A percentile compares a stretch with the other conserved stretches of the same genome.
phyloP scores from a whole-genome alignment of 2,888 invertebrate genomes.

The Xylocampa areola region DNA sequence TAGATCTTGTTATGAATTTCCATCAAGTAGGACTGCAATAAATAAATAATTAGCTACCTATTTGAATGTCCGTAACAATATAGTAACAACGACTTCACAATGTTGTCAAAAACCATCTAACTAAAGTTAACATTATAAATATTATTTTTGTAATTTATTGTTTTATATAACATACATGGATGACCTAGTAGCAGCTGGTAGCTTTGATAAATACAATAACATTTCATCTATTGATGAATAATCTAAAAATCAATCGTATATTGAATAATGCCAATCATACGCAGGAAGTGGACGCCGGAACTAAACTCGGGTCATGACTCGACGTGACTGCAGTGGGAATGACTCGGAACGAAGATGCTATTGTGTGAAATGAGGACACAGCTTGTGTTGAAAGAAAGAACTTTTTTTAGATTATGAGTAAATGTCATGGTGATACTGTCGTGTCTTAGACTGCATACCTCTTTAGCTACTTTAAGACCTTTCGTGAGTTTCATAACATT shows the following conservation, averaged over 20 bases:
- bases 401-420: conserved; percentile 4
- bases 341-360: conserved; percentile 20
- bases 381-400: conserved; percentile 28
- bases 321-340: conserved; percentile 45
- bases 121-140: no score
- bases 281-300: conserved; percentile 57
- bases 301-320: conserved; percentile 40
- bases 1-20: conserved; percentile 2
- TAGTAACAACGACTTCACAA: no score
- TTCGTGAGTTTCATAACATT: conserved; percentile 4
- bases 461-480: not conserved
- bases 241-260: conserved; percentile 39
- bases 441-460: not conserved
- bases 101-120: no score
- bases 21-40: not conserved
- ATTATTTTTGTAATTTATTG: not conserved
- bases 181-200: not conserved
- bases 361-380: conserved; percentile 36
- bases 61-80: no score
- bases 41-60: not conserved
- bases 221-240: conserved; percentile 32
- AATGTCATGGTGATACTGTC: not conserved
- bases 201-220: not conserved
- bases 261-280: conserved; percentile 38
- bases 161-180: not conserved